phyloP scores from a whole-genome alignment of 2,113 vertebrate species.

The Ibidorhyncha struthersii region DNA sequence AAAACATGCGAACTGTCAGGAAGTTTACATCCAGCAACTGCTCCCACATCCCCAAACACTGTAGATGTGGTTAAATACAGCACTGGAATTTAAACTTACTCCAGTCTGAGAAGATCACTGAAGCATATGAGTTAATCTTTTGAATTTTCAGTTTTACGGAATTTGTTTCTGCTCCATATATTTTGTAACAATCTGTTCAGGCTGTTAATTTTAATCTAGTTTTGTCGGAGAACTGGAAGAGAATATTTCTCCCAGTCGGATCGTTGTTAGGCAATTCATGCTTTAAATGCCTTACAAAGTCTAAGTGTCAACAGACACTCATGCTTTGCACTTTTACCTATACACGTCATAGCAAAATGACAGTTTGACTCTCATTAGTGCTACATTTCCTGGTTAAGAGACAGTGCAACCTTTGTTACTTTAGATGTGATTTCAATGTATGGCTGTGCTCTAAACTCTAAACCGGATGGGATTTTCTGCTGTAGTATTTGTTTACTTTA shows the following conservation, averaged over 20 bases:
- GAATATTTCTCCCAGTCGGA: background rate
- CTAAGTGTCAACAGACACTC: background rate
- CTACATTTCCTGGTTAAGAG: background rate
- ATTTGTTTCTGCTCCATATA: background rate
- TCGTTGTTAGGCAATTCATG: background rate
- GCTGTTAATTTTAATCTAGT: background rate
- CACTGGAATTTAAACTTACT: background rate
- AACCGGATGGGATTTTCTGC: background rate
- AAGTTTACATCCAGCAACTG: background rate
- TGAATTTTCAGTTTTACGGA: background rate
- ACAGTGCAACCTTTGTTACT: background rate
- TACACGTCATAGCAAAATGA: background rate
- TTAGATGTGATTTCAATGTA: background rate
- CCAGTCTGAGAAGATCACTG: background rate
- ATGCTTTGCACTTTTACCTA: background rate
- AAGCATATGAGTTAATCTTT: background rate
- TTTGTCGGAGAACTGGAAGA: background rate
- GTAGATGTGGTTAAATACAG: background rate
- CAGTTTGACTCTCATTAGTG: background rate
- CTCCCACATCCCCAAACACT: background rate
- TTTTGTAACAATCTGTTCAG: background rate
- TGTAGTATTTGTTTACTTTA: background rate
- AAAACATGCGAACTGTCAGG: background rate
- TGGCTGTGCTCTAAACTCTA: background rate
- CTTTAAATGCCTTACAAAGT: background rate